phyloP scores from a whole-genome alignment of 1,140 invertebrate genomes.

The Tachypleus tridentatus region DNA sequence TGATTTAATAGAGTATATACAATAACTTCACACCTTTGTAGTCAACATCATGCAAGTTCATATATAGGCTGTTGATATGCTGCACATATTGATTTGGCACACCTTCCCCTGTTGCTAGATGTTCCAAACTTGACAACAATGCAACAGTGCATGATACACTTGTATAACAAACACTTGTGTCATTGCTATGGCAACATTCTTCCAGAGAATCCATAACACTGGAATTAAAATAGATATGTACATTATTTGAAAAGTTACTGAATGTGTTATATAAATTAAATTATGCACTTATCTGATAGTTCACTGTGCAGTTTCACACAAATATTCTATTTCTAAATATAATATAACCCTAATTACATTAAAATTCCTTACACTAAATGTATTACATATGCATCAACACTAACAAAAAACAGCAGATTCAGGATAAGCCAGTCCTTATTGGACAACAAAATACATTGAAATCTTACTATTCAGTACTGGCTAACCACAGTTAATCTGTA shows the following conservation, averaged over 20 bases:
- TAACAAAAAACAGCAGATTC: too few species aligned
- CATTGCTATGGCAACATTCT: conserved; percentile 56
- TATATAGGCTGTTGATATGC: conserved; percentile 57
- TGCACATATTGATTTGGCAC: conserved; percentile 38
- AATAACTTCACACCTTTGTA: conserved; percentile 42
- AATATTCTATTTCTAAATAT: too few species aligned
- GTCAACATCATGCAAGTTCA: conserved; percentile 59
- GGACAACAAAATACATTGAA: too few species aligned
- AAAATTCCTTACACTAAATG: too few species aligned
- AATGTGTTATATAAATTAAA: background rate
- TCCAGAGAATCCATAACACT: conserved; percentile 85
- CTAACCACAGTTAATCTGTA: too few species aligned
- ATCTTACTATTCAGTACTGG: too few species aligned
- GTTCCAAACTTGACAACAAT: conserved; percentile 66
- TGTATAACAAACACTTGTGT: conserved; percentile 56
- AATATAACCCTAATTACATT: too few species aligned
- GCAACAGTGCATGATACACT: conserved; percentile 73
- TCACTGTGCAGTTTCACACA: too few species aligned
- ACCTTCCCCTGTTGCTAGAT: conserved; percentile 44
- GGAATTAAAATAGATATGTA: conserved; percentile 16
- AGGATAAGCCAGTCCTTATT: too few species aligned
- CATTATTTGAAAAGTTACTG: background rate
- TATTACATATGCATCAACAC: too few species aligned
- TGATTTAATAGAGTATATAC: background rate
- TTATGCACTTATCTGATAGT: too few species aligned